phyloP scores from a whole-genome alignment of 2,113 vertebrate genomes.

The Butastur rufipennis region DNA sequence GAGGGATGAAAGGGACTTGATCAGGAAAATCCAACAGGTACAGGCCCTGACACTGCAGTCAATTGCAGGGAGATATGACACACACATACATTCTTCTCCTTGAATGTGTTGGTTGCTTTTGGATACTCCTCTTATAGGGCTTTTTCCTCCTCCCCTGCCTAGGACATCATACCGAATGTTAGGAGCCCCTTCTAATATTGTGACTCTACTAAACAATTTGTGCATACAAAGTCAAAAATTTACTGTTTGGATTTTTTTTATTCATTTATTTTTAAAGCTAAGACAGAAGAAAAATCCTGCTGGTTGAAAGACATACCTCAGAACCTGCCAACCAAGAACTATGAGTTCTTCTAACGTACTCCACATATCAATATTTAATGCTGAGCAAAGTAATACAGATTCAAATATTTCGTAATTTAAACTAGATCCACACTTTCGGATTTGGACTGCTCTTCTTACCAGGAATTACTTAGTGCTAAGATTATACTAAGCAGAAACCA shows the following conservation, averaged over 20 bases:
- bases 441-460: neutral
- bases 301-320: neutral
- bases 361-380: neutral
- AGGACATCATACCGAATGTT: neutral
- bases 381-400: neutral
- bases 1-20: neutral
- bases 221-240: neutral
- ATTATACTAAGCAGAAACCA: neutral
- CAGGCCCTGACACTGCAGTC: neutral
- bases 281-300: neutral
- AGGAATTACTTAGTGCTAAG: neutral
- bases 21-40: neutral
- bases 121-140: neutral
- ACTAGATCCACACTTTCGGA: neutral
- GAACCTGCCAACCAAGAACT: neutral
- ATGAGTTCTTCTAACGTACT: neutral
- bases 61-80: neutral
- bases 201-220: neutral
- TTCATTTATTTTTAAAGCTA: neutral
- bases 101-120: neutral
- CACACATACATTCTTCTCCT: neutral
- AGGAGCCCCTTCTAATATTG: neutral
- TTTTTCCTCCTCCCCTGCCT: neutral
- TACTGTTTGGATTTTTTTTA: neutral
- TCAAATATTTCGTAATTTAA: neutral